A percentile compares a stretch with the other conserved stretches of the same genome.
These are phyloP conservation scores for Anniella stebbinsi DNA, from an alignment of 2,797 vertebrate species.

Conservation along the genomic window DNA sequence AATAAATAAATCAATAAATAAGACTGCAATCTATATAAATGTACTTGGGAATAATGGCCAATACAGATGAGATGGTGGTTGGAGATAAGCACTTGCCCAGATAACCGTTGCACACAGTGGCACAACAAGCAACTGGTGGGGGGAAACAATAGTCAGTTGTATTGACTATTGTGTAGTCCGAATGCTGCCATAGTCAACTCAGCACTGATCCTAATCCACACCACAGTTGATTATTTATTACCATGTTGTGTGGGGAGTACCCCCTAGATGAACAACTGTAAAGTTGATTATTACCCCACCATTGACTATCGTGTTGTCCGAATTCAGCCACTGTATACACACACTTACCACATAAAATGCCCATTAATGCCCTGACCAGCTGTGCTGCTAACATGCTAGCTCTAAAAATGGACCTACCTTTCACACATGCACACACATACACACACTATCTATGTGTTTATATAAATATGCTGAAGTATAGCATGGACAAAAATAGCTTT, in stretches of 20 bases:
- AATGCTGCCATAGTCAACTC: too few relatives aligned
- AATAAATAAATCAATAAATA: too few relatives aligned
- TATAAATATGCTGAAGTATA: not conserved
- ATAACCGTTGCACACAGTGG: not conserved
- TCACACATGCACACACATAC: not conserved
- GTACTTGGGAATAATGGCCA: not conserved
- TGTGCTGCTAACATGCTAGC: not conserved
- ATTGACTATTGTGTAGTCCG: too few relatives aligned
- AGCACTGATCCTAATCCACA: too few relatives aligned
- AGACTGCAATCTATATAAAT: not conserved
- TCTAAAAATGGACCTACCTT: not conserved
- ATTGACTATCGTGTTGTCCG: too few relatives aligned
- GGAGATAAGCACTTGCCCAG: not conserved
- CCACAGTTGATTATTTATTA: too few relatives aligned
- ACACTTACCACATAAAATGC: not conserved
- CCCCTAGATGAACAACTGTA: too few relatives aligned
- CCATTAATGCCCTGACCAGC: not conserved
- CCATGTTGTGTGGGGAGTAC: too few relatives aligned
- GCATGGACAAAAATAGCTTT: not conserved
- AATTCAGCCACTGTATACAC: not conserved
- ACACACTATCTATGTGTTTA: not conserved
- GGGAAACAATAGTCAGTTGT: too few relatives aligned
- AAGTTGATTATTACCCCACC: too few relatives aligned
- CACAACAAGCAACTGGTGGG: too few relatives aligned
- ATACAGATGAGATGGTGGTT: not conserved